Conservation (phyloP, 2,113 vertebrate genomes). For the Psilopsiagon aymara region DNA sequence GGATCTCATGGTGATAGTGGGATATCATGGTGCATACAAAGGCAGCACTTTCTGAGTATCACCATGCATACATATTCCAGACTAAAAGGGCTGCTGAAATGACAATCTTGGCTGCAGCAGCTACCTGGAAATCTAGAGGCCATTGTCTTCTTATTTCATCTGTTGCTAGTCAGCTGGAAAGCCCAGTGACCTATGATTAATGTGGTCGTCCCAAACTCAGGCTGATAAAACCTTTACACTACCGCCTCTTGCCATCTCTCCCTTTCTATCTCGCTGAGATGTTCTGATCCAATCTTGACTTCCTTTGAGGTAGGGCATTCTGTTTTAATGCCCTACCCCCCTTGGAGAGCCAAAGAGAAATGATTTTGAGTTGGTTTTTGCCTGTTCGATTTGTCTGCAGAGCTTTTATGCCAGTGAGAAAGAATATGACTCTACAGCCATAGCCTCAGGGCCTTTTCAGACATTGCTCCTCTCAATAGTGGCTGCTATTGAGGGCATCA, state of each 20-base stretch:
- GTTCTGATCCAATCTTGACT: constrained; percentile 56
- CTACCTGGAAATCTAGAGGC: constrained; percentile 25
- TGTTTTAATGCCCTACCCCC: not conserved
- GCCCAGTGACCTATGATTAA: constrained; percentile 54
- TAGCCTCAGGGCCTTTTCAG: not conserved
- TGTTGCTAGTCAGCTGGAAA: constrained; percentile 55
- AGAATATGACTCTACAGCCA: not conserved
- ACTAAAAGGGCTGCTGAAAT: not conserved
- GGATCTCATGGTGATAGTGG: fast-evolving
- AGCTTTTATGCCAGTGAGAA: not conserved
- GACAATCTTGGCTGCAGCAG: constrained; percentile 12
- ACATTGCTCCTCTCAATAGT: not conserved
- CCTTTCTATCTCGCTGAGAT: not conserved
- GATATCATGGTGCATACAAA: fast-evolving
- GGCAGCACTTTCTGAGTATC: not conserved
- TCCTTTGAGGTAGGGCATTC: constrained; percentile 43
- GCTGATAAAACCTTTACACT: constrained; percentile 57
- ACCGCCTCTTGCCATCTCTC: not conserved
- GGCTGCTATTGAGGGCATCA: not conserved
- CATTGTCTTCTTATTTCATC: constrained; percentile 40
- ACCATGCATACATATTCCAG: not conserved
- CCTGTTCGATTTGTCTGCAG: not conserved
- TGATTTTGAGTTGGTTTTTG: not conserved
- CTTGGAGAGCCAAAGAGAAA: not conserved
- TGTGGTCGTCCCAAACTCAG: constrained; percentile 39